A percentile compares a stretch with the other conserved stretches of the same genome.
Evolutionary conservation across 2,113 vertebrate species (phyloP).

Genomic region (Sturnira hondurensis): DNA sequence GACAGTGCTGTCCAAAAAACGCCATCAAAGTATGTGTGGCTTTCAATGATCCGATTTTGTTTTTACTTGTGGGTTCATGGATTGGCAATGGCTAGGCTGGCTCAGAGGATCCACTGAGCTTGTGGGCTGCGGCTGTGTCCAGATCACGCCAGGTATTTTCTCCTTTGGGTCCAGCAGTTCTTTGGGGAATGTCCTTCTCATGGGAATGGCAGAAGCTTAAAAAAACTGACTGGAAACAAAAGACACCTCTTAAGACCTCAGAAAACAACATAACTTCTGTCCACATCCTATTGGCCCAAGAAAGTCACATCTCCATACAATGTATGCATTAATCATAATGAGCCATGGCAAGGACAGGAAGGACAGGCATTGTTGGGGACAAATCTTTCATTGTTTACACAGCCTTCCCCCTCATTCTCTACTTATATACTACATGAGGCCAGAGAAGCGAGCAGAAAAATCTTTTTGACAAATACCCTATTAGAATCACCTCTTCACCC

Average conservation of each 20-base stretch:
- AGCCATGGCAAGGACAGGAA: not conserved
- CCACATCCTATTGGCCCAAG: not conserved
- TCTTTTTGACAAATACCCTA: not conserved
- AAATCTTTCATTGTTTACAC: not conserved
- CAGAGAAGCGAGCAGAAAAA: not conserved
- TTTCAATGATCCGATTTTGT: not conserved
- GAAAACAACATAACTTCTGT: not conserved
- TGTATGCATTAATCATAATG: not conserved
- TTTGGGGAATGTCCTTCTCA: not conserved
- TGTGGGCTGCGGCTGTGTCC: not conserved
- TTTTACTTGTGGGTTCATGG: not conserved
- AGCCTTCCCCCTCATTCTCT: not conserved
- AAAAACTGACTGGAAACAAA: not conserved
- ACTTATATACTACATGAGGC: not conserved
- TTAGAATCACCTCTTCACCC: not conserved
- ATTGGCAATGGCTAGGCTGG: not conserved
- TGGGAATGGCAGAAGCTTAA: not conserved
- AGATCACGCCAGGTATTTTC: not conserved
- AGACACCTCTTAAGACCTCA: not conserved
- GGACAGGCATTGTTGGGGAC: not conserved
- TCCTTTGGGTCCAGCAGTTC: not conserved
- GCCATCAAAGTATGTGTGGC: not conserved
- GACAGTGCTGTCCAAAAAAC: not conserved
- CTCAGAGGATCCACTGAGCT: not conserved
- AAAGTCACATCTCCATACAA: not conserved